Percentiles rank a stretch among this genome's conserved stretches.
phyloP scores from a whole-genome alignment of 1,140 invertebrate genomes.

The Vollenhovia emeryi region DNA sequence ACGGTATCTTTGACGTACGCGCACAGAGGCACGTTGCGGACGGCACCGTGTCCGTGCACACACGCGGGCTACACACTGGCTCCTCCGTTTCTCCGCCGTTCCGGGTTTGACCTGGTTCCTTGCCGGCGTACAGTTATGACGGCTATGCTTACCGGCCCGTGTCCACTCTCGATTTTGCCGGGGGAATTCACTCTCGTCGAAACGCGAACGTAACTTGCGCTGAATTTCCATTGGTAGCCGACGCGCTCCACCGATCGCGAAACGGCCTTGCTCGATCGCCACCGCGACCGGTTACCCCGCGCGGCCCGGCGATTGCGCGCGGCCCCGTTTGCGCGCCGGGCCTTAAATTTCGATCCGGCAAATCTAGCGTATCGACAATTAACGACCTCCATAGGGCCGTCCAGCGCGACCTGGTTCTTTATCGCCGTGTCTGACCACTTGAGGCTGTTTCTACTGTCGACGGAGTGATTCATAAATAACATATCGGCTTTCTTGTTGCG shows the following conservation, averaged over 20 bases:
- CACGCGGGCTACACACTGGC: not conserved
- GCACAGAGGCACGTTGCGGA: too few relatives aligned
- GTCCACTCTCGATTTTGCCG: slow-evolving; percentile 72
- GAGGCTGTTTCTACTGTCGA: slow-evolving; percentile 1
- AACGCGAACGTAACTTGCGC: slow-evolving; percentile 63
- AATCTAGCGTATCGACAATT: slow-evolving; percentile 61
- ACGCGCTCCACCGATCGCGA: slow-evolving; percentile 69
- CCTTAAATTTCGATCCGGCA: slow-evolving; percentile 59
- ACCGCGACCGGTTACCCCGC: slow-evolving; percentile 50
- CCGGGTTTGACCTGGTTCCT: slow-evolving; percentile 42
- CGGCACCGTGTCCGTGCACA: not conserved
- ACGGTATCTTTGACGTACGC: slow-evolving; percentile 8
- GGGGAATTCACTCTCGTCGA: slow-evolving; percentile 72
- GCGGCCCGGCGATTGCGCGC: slow-evolving; percentile 32
- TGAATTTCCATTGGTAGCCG: slow-evolving; percentile 66
- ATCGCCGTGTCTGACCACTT: slow-evolving; percentile 1
- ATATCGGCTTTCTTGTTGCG: not conserved
- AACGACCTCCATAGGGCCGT: slow-evolving; percentile 37
- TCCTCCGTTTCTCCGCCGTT: slow-evolving; percentile 31
- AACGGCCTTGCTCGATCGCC: slow-evolving; percentile 69
- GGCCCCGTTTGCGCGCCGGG: slow-evolving; percentile 1
- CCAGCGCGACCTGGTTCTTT: slow-evolving; percentile 36
- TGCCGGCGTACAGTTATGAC: slow-evolving; percentile 41
- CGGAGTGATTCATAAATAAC: slow-evolving; percentile 2
- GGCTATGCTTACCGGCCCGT: slow-evolving; percentile 52